Base-by-base conservation (phyloP, 1,140 invertebrate genomes). In the Luehdorfia chinensis region DNA sequence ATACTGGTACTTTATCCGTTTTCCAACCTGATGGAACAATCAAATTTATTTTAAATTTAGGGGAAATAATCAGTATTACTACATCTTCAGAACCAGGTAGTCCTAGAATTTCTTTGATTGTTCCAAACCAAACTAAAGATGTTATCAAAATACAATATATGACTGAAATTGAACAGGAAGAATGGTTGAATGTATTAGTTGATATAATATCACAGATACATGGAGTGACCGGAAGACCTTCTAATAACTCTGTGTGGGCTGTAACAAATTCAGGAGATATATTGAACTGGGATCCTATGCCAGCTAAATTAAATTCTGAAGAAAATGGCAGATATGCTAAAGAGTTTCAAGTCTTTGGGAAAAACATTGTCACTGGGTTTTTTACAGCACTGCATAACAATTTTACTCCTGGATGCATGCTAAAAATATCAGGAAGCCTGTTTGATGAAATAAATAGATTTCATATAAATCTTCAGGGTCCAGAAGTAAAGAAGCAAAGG, bases 121-220 rank as follows among this genome's bases (percentile, higher is more conserved):
- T 92, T 2, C 91, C 93, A 7, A 86, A 89, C 56, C 83, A 93
- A 60, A 86, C 76, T 25, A 79, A 81, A 30, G 81, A 80, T 55
- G 79, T 89, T 4, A 85, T 95, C 4, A 90, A 91, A 76, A 78
- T 96, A 47, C 91, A 94, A 80, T 94, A 96, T 80, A 78, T 88
- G 11, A 91, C 92, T 59, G 94, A 96, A 79, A 90, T 91, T 27
- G 93, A 96, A 81, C 90, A 95, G 81, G 94, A 96, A 85, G 95
- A 96, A 72, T 97, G 95, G 95, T 89, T 95, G 33, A 90, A 91
- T 23, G 90, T 94, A 67, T 88, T 96, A 66, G 91, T 91, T 48
- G 61, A 87, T 66, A 76, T 94, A 8, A 92, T 91, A 71, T 93
- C 92, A 55, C 90, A 93, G 76, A 89, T 94, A 45, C 91, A 94